Evolutionary conservation across 1,140 invertebrate species (phyloP).

Genomic region (Ceratina japonica): DNA sequence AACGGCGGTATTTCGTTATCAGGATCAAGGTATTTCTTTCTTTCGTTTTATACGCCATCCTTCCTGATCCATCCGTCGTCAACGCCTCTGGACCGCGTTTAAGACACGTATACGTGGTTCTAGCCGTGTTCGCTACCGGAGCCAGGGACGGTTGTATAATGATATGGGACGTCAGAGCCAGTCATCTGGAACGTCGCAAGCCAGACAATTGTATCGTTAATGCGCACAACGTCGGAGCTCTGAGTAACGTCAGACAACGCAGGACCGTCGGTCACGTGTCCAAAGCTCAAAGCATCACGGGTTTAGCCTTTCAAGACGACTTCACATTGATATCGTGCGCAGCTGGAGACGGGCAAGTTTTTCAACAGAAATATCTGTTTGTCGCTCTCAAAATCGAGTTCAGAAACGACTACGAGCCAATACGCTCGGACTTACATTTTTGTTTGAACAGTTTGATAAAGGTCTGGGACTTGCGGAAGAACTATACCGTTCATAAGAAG

Average conservation of each 20-base stretch:
- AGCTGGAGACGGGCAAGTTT: slow-evolving; percentile 86
- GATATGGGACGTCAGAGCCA: slow-evolving; percentile 88
- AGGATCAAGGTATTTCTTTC: slow-evolving; percentile 80
- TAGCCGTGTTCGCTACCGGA: slow-evolving; percentile 90
- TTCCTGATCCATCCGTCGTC: not conserved
- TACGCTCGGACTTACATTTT: too few relatives aligned
- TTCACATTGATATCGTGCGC: slow-evolving; percentile 88
- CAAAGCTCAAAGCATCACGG: slow-evolving; percentile 85
- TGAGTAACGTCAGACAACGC: slow-evolving; percentile 78
- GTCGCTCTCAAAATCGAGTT: not conserved
- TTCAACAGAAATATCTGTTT: not conserved
- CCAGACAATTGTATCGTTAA: slow-evolving; percentile 84
- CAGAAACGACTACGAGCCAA: too few relatives aligned
- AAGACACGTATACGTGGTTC: slow-evolving; percentile 45
- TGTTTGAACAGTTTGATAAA: slow-evolving; percentile 84
- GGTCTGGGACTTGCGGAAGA: slow-evolving; percentile 92
- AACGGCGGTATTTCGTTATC: slow-evolving; percentile 85
- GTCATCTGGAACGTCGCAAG: slow-evolving; percentile 77
- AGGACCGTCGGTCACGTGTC: slow-evolving; percentile 65
- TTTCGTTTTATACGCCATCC: not conserved
- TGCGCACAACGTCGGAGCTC: slow-evolving; percentile 80
- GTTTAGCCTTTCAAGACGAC: slow-evolving; percentile 89
- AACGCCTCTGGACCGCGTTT: too few relatives aligned
- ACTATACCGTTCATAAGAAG: slow-evolving; percentile 85
- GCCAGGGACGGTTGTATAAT: slow-evolving; percentile 91